Evolutionary conservation across 2,888 invertebrate genomes (phyloP).

Genomic region (Archaeoteleia sp.): DNA sequence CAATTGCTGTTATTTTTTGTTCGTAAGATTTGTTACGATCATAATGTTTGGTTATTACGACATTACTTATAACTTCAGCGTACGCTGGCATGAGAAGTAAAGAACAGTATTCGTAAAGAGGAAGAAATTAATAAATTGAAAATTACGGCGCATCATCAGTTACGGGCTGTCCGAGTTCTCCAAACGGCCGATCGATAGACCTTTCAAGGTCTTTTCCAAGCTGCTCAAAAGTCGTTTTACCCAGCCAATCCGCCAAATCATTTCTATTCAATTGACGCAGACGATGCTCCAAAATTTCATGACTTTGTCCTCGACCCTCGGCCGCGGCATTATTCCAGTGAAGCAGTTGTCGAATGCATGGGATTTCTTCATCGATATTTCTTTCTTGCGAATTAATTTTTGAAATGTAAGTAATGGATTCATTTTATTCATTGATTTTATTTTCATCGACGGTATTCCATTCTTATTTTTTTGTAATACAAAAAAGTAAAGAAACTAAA

Average conservation of each 20-base stretch:
- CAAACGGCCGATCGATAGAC: slow-evolving; percentile 62
- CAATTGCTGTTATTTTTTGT: too few relatives aligned
- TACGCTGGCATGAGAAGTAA: too few relatives aligned
- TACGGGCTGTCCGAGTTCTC: slow-evolving; percentile 56
- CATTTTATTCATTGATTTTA: slow-evolving; percentile 3
- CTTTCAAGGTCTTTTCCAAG: slow-evolving; percentile 76
- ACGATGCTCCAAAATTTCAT: slow-evolving; percentile 77
- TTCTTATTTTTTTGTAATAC: too few relatives aligned
- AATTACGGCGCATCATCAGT: slow-evolving; percentile 48
- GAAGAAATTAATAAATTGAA: slow-evolving; percentile 19
- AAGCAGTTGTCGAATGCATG: slow-evolving; percentile 78
- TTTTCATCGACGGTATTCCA: too few relatives aligned
- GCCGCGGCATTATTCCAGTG: slow-evolving; percentile 77
- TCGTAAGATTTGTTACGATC: too few relatives aligned
- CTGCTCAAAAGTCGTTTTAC: slow-evolving; percentile 77
- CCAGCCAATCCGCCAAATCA: slow-evolving; percentile 80
- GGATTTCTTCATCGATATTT: slow-evolving; percentile 75
- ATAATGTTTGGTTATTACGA: too few relatives aligned
- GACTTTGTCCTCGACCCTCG: slow-evolving; percentile 78
- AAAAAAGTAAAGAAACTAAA: too few relatives aligned
- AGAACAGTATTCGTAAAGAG: too few relatives aligned
- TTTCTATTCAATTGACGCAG: slow-evolving; percentile 78
- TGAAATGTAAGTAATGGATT: background rate
- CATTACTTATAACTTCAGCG: too few relatives aligned
- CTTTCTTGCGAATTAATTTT: slow-evolving; percentile 63